Base-by-base conservation (phyloP, 2,113 vertebrate genomes). In the Channa maculata region DNA sequence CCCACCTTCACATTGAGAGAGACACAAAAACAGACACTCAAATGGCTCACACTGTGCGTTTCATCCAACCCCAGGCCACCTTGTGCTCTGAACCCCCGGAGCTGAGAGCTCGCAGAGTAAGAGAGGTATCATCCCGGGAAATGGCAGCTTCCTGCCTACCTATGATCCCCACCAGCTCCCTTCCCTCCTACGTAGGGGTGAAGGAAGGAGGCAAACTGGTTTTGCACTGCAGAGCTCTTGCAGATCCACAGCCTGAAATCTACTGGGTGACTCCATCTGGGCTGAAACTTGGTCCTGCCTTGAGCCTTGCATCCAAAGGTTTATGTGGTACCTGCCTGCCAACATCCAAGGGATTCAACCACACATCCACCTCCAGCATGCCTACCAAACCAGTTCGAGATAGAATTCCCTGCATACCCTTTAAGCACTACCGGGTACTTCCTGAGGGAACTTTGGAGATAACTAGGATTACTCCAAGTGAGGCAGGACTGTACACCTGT, bases 41-140 rank as follows among this genome's bases (percentile, higher is more conserved):
- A 41, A 52, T 68, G 12, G 92, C 89, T 70, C 86, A 90, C n/a
- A 92, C 71, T 5, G 94, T 99, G 46, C 96, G 98, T 74, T 96
- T 99, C 89, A 97, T 99, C 1, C 97, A 99, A 76, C 98, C 98
- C 0, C 96, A 98, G 88, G 96, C 96, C 43, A 98, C 96, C 0
- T 90, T 99, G 8, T 99, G 98, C 0, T 95, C 96, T 0, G 98
- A 98, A 75, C 98, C 98, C 0, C 96, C 97, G 0, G 98, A 99
- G 69, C 94, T 98, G 2, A 95, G 93, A 88, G 92, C 92, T 61
- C 94, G 93, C 15, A 95, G 92, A 3, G 91, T 99, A 15, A 94
- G 95, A 3, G 96, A 98, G 5, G 96, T 98, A 1, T 96, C 97
- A 0, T 95, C 97, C 84, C 86, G 96, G 8, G 98, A 98, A 74